phyloP scores from a whole-genome alignment of 2,797 vertebrate genomes.

The Etheostoma perlongum region DNA sequence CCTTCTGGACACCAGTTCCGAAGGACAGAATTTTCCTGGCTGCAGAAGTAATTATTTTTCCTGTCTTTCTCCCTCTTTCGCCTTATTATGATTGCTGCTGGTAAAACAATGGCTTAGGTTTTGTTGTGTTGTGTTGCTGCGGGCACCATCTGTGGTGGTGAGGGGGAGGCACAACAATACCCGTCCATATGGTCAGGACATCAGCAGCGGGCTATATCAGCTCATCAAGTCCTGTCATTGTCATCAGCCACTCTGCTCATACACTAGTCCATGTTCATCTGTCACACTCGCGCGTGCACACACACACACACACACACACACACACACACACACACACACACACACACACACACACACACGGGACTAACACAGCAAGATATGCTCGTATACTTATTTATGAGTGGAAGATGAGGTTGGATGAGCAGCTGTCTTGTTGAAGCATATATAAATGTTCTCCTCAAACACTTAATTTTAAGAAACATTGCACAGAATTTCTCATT shows the following conservation, averaged over 20 bases:
- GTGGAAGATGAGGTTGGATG: slow-evolving; percentile 56
- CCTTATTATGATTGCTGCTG: slow-evolving; percentile 82
- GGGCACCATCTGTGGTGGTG: slow-evolving; percentile 85
- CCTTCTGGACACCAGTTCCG: slow-evolving; percentile 85
- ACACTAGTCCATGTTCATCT: slow-evolving; percentile 78
- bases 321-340: slow-evolving; percentile 11
- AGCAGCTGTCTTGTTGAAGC: slow-evolving; percentile 55
- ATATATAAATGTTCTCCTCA: slow-evolving; percentile 23
- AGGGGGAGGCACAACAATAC: slow-evolving; percentile 83
- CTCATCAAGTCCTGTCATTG: slow-evolving; percentile 82
- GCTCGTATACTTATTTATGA: slow-evolving; percentile 62
- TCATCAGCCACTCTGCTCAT: slow-evolving; percentile 74
- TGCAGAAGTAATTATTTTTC: slow-evolving; percentile 81
- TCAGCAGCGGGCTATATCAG: slow-evolving; percentile 78
- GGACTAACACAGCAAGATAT: slow-evolving; percentile 67
- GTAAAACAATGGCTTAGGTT: slow-evolving; percentile 83
- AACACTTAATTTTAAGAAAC: slow-evolving; percentile 18
- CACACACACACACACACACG: too few relatives aligned
- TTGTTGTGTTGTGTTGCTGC: slow-evolving; percentile 80
- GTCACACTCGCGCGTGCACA: slow-evolving; percentile 43
- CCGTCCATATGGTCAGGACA: slow-evolving; percentile 85
- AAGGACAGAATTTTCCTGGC: slow-evolving; percentile 74
- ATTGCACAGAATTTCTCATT: slow-evolving; percentile 8
- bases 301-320: neutral
- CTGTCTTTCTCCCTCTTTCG: slow-evolving; percentile 69